Base-by-base conservation (phyloP, 2,888 invertebrate genomes). In the Erpobdella octoculata region DNA sequence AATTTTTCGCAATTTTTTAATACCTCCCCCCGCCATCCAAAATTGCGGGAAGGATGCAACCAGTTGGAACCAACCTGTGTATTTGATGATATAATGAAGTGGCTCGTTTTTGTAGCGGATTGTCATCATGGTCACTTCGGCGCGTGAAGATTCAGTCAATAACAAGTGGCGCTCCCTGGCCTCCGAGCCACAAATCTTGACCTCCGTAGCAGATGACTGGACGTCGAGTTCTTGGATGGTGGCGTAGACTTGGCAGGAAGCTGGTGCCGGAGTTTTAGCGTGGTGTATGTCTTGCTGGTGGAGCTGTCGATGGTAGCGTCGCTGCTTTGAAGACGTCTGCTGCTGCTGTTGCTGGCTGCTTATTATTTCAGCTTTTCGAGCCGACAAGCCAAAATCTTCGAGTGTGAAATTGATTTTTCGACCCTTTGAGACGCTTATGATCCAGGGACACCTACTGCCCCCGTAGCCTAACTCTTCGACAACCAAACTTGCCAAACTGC, bases 341-440 rank as follows among this genome's bases (percentile, higher is more conserved):
- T 41, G 41, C 41, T 41, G 41, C 28, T 53, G 53, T 15, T 53
- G 53, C 31, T 62, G 33, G 18, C 28, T 2, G 8, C 3, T n/a
- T 33, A 6, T 31, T 28, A 8, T 35, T 9, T 62, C 62, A 28
- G n/a, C 41, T 5, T 35, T 35, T 33, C 74, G 66, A 0, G 46
- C 33, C 25, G 72, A 72, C 36, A 75, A 72, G 15, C 75, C 75
- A 61, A 75, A 76, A 72, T 76, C 75, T 46, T 62, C 36, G 33
- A 76, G 75, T 12, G 73, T 76, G 68, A 76, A 61, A 72, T 76
- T 76, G 68, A 76, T 71, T 37, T 73, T 46, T 58, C 74, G 74
- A n/a, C 76, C 75, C 8, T 28, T 18, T 6, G 66, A 15, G 12
- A 73, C 73, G 69, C 59, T 58, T 38, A 75, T 59, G 33, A 72